Conservation (phyloP, 2,888 invertebrate genomes). For the Iselma pallidipennis region DNA sequence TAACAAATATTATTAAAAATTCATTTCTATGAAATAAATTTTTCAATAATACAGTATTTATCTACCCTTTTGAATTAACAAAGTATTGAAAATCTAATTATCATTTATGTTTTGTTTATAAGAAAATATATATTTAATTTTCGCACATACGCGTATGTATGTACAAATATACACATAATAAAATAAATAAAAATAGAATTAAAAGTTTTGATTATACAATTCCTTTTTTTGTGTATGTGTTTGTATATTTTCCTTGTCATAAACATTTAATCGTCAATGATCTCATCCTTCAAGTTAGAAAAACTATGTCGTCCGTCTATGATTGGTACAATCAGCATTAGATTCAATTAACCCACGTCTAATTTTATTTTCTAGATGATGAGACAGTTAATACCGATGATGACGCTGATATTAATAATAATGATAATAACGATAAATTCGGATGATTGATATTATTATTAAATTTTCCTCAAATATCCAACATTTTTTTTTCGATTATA, state of each 20-base stretch:
- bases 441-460: neutral
- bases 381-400: neutral
- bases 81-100: neutral
- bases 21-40: neutral
- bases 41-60: too few species aligned
- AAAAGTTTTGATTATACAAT: neutral
- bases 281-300: neutral
- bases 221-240: neutral
- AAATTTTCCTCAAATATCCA: neutral
- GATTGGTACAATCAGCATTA: conserved; percentile 36
- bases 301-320: conserved; percentile 8
- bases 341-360: conserved; percentile 40
- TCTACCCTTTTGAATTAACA: too few species aligned
- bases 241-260: neutral
- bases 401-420: neutral
- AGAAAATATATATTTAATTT: neutral
- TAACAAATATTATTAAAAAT: neutral
- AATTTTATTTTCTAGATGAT: conserved; percentile 22
- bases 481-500: neutral
- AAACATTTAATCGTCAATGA: neutral
- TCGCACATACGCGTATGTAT: neutral
- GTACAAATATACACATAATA: neutral
- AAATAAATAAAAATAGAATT: neutral
- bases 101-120: neutral
- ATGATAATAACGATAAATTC: too few species aligned